phyloP scores from a whole-genome alignment of 2,797 vertebrate species.

The Anguilla marmorata region DNA sequence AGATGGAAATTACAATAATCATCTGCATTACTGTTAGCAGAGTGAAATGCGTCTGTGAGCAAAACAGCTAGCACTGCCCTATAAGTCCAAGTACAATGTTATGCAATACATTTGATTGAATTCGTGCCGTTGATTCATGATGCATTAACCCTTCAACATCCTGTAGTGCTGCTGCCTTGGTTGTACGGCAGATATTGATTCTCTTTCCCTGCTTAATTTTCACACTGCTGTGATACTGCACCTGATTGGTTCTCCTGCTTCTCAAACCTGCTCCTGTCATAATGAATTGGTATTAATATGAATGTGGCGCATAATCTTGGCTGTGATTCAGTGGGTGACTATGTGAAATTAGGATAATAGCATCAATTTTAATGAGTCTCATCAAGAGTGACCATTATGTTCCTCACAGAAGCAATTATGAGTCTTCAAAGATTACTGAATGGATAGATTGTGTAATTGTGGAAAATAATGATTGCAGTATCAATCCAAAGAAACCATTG shows the following conservation, averaged over 20 bases:
- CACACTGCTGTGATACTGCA: not conserved
- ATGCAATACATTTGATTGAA: not conserved
- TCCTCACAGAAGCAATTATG: not conserved
- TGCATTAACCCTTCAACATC: not conserved
- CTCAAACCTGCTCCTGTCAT: not conserved
- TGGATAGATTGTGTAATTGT: not conserved
- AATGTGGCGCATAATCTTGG: not conserved
- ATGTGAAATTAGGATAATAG: not conserved
- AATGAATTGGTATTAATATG: not conserved
- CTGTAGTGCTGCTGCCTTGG: not conserved
- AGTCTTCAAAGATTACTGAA: constrained; percentile 10
- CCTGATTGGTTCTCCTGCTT: not conserved
- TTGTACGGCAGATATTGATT: not conserved
- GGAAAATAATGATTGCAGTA: not conserved
- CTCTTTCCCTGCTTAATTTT: not conserved
- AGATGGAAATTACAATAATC: not conserved
- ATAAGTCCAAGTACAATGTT: not conserved
- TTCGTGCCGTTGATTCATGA: not conserved
- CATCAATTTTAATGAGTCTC: not conserved
- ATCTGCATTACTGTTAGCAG: not conserved
- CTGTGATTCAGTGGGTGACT: not conserved
- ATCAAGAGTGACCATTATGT: constrained; percentile 13
- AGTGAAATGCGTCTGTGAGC: not conserved
- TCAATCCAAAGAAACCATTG: not conserved
- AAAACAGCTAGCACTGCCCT: not conserved